phyloP scores from a whole-genome alignment of 2,888 invertebrate species.

The Helleia helle region DNA sequence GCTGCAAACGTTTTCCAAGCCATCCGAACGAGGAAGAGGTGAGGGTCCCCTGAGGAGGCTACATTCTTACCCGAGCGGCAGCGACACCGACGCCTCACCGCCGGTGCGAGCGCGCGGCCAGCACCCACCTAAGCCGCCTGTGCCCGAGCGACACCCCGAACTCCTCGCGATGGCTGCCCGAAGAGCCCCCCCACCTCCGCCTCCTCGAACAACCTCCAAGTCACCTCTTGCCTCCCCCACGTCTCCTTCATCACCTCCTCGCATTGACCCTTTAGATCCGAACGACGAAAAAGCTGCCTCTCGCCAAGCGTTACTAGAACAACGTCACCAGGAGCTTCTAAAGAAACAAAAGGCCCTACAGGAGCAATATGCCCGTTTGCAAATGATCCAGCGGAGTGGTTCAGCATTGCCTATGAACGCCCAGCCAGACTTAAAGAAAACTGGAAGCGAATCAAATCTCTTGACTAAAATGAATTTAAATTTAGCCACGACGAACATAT shows the following conservation, averaged over 20 bases:
- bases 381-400: slow-evolving; percentile 87
- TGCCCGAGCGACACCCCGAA: slow-evolving; percentile 87
- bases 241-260: slow-evolving; percentile 82
- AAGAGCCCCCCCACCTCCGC: slow-evolving; percentile 91
- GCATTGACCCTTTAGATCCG: slow-evolving; percentile 62
- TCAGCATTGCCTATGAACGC: slow-evolving; percentile 77
- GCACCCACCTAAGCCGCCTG: slow-evolving; percentile 81
- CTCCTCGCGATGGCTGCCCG: slow-evolving; percentile 80
- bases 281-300: slow-evolving; percentile 36
- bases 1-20: slow-evolving; percentile 90
- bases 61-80: slow-evolving; percentile 90
- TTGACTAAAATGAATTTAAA: slow-evolving; percentile 87
- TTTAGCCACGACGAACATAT: slow-evolving; percentile 60
- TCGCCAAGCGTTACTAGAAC: slow-evolving; percentile 85
- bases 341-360: slow-evolving; percentile 91
- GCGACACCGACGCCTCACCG: slow-evolving; percentile 85
- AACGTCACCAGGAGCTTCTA: slow-evolving; percentile 90
- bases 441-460: slow-evolving; percentile 90
- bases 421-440: slow-evolving; percentile 84
- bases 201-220: slow-evolving; percentile 91
- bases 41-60: slow-evolving; percentile 80
- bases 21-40: slow-evolving; percentile 50
- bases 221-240: slow-evolving; percentile 91
- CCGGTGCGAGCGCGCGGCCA: slow-evolving; percentile 78
- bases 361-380: slow-evolving; percentile 92